Percentiles rank a stretch among this genome's conserved stretches.
Conservation (phyloP, 2,797 vertebrate genomes). For the Trachops cirrhosus region DNA sequence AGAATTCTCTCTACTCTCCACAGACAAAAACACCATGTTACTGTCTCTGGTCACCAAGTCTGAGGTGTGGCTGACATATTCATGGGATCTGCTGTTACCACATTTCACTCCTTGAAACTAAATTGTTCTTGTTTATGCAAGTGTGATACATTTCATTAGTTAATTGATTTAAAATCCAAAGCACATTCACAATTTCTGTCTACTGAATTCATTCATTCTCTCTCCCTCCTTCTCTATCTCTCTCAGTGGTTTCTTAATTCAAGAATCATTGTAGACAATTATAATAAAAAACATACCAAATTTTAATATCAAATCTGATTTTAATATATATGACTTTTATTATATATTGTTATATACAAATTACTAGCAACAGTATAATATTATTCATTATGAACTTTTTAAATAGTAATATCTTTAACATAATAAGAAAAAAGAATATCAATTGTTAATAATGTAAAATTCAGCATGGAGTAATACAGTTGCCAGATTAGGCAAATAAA, state of each 20-base stretch:
- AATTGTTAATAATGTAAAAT: conserved; percentile 10
- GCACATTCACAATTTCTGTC: not conserved
- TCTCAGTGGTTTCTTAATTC: not conserved
- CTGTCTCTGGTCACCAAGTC: not conserved
- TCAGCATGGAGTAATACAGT: not conserved
- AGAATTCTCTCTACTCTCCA: not conserved
- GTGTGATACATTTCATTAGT: not conserved
- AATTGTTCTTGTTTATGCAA: not conserved
- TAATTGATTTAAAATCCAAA: not conserved
- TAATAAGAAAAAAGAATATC: not conserved
- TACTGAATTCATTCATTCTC: not conserved
- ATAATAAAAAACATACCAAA: not conserved
- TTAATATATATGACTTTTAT: not conserved
- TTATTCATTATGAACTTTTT: not conserved
- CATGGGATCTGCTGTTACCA: not conserved
- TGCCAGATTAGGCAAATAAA: not conserved
- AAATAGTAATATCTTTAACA: not conserved
- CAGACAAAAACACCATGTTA: not conserved
- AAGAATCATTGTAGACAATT: not conserved
- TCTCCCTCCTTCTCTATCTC: not conserved
- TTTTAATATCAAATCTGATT: not conserved
- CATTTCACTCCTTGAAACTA: not conserved
- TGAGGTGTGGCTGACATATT: not conserved
- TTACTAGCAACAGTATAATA: not conserved
- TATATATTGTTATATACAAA: not conserved